Base-by-base conservation (phyloP, 2,797 vertebrate species). In the Peromyscus eremicus region DNA sequence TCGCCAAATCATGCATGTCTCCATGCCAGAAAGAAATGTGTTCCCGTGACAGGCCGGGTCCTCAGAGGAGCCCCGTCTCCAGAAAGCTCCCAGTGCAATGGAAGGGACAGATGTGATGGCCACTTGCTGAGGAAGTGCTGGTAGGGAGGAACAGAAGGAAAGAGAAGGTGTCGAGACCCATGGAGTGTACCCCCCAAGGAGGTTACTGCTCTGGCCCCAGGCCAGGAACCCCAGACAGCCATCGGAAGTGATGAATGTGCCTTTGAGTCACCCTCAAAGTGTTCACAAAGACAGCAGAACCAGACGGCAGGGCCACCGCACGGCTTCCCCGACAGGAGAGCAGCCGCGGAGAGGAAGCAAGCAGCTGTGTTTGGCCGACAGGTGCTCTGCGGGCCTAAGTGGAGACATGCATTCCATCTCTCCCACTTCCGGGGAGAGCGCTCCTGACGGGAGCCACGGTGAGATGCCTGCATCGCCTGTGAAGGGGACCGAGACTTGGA, bases 121-220 rank as follows among this genome's bases (percentile, higher is more conserved):
- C n/a, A 46, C 89, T 64, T 70, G 79, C 80, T 86, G 52, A 57
- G 57, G 46, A 77, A 91, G 92, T 6, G 10, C 52, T n/a, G 97
- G 49, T 2, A 32, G 55, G 27, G 43, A 13, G 12, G 43, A 68
- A 68, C 25, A 46, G 6, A 43, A 46, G 40, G 21, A 11, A 37
- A 71, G 62, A 43, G 85, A 23, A 23, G 32, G 62, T 46, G 43
- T 32, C 46, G 77, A 66, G 62, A 55, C 62, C 4, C 10, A 13
- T 10, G 62, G 57, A 5, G 46, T 19, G 40, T 66, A 73, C 21
- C 84, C 43, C 43, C 43, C 43, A 76, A 70, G 55, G 9, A 66
- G 23, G 83, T 43, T 8, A 19, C 62, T 57, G 60, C 85, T 62
- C 40, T 68, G 34, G 27, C 52, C 68, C 40, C 3, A 8, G 68